Evolutionary conservation across 2,113 vertebrate species (phyloP), one percentile per base, ranked within the genome.

Genomic region (Ctenomys sociabilis): DNA sequence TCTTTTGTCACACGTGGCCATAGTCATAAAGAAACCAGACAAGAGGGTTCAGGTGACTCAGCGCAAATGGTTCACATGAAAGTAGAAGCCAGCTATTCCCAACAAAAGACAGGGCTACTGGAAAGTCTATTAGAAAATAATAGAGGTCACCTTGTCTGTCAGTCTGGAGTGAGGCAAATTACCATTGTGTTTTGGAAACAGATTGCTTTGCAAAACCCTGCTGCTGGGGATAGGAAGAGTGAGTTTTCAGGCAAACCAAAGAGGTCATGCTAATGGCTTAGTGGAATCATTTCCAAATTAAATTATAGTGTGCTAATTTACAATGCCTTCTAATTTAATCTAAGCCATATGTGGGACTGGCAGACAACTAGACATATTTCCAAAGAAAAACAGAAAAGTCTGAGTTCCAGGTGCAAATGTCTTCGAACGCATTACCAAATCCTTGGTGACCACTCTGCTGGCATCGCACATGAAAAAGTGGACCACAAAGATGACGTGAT

Each of bases 51-150:
- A 72, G 78, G 17, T 78, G 89, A 84, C 32, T 82, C 22, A 52
- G 30, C 5, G 22, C 32, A 26, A 90, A 64, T 61, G 14, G 63
- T 49, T 49, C 49, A 68, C 52, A 45, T 37, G 68, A 88, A 94
- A 92, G 37, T 17, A 70, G 54, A 93, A 88, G 35, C 6, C 4
- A 63, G 83, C 75, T 24, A 40, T 81, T 32, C 85, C 70, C 28
- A 64, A 72, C 19, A 37, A 72, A 85, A 61, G 43, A 57, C 52
- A 52, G 12, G 68, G 5, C 9, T 85, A 35, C 61, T 75, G 26
- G 66, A 64, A 96, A 84, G 28, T 63, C 40, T 59, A 30, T 17
- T n/a, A 10, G 70, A 73, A 94, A 64, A 96, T 68, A 95, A 81
- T 45, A 8, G 35, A 43, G n/a, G 11, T 68, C 45, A 32, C 35